Conservation (phyloP, 2,113 vertebrate genomes). For the Amblyopsis rosae region DNA sequence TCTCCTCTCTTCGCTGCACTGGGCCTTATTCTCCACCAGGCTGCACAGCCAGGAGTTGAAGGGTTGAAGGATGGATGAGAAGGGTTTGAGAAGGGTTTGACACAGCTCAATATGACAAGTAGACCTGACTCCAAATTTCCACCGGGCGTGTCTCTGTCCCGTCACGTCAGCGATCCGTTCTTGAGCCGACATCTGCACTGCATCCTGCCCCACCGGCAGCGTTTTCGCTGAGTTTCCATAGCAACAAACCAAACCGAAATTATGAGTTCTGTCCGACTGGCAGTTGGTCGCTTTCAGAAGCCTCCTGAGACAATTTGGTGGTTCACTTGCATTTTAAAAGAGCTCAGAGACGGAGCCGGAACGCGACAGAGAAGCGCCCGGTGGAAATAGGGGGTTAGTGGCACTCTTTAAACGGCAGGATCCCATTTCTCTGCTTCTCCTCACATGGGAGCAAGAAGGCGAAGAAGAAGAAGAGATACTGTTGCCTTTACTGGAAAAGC, state of each 20-base stretch:
- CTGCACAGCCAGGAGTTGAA: neutral
- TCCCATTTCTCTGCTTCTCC: neutral
- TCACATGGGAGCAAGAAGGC: neutral
- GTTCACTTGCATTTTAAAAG: no score
- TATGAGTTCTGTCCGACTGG: no score
- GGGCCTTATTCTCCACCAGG: neutral
- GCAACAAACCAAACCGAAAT: no score
- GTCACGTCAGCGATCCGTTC: no score
- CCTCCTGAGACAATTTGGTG: no score
- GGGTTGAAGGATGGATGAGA: neutral
- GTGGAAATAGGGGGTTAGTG: neutral
- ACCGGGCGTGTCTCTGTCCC: no score
- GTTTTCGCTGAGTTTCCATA: no score
- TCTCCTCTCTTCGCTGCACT: constrained; percentile 9
- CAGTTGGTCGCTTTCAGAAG: no score
- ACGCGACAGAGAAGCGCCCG: no score
- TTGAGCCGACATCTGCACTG: no score
- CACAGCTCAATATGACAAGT: neutral
- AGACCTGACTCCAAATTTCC: neutral
- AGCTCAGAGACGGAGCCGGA: no score
- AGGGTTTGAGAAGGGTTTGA: constrained; percentile 12
- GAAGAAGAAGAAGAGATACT: neutral
- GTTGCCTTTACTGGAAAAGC: neutral
- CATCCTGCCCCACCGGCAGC: no score
- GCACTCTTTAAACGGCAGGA: constrained; percentile 18